Base-by-base conservation (phyloP, 2,888 invertebrate genomes). In the Saturnia japonica region DNA sequence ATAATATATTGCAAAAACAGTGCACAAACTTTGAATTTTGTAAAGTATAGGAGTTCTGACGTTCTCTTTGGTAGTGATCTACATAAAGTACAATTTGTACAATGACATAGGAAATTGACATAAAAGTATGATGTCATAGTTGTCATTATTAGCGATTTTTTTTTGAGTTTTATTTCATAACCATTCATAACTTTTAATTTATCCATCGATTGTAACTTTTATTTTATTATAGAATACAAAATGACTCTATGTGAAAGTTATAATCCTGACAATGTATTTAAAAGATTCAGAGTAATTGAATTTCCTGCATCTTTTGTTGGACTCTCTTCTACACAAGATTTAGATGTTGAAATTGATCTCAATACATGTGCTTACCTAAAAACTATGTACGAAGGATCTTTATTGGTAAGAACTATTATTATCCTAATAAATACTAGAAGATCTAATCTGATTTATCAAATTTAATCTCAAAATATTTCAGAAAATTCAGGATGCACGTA, bases 231-330 rank as follows among this genome's bases (percentile, higher is more conserved):
- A 3, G 14, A 14, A 25, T 28, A 28, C 12, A 62, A 68, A 64
- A 70, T 71, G 70, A 71, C 69, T 67, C 54, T 74, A 70, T 92
- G 93, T 78, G 76, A 80, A 22, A 71, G 71, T 51, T 87, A 84
- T 72, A 80, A 88, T 73, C 85, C 88, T 14, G 91, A 93, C 74
- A 88, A 86, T 73, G 82, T 91, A 57, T 93, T 91, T 73, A 82
- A 82, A 74, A 84, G 85, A 73, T 91, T 93, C 74, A 85, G 88
- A 77, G 80, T 93, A 12, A 75, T 94, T 25, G 92, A 93, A 74
- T 93, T 94, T 74, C 92, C 92, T 22, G 82, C 81, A 74, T 90
- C 91, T 16, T 91, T 86, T 67, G 90, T 93, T 51, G 90, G 88
- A 1, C 76, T 93, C 22, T 86, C 87, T 3, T 89, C 86, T 11